Evolutionary conservation across 37 sponge, comb jelly and placozoan genomes (phyloP).

Genomic region (Diacarnus erythraeanus): DNA sequence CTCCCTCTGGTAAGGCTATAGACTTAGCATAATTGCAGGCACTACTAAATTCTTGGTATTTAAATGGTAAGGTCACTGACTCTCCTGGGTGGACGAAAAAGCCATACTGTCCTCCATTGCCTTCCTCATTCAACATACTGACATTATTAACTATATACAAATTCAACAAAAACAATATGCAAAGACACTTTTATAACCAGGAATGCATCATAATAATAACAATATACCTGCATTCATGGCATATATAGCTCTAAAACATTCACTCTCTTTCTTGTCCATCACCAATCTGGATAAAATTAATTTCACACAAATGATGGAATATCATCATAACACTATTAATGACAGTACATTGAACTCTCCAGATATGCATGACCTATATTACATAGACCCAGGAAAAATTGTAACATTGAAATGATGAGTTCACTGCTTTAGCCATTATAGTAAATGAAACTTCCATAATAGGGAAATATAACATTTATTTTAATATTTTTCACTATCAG

Average conservation of each 20-base stretch:
- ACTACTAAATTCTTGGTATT: conserved; percentile 38
- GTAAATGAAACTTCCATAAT: neutral
- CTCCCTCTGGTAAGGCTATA: too few relatives aligned
- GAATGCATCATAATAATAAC: neutral
- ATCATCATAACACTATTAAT: neutral
- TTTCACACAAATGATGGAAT: neutral
- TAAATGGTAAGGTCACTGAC: conserved; percentile 50
- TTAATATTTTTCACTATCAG: neutral
- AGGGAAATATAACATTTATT: neutral
- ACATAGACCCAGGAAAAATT: too few relatives aligned
- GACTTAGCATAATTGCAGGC: too few relatives aligned
- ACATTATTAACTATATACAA: conserved; percentile 21
- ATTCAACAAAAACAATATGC: too few relatives aligned
- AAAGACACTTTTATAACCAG: too few relatives aligned
- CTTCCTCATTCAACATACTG: conserved; percentile 15
- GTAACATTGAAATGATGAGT: neutral
- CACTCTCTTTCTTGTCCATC: conserved; percentile 13
- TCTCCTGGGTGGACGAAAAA: conserved; percentile 57
- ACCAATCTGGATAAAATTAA: conserved; percentile 32
- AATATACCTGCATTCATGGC: conserved; percentile 18
- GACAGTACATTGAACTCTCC: neutral
- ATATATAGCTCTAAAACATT: conserved; percentile 15
- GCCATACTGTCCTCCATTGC: conserved; percentile 9
- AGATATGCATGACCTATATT: neutral
- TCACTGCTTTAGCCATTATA: too few relatives aligned